These are phyloP conservation scores for Microplitis mediator DNA, from an alignment of 1,140 invertebrate genomes.

Conservation along the genomic window DNA sequence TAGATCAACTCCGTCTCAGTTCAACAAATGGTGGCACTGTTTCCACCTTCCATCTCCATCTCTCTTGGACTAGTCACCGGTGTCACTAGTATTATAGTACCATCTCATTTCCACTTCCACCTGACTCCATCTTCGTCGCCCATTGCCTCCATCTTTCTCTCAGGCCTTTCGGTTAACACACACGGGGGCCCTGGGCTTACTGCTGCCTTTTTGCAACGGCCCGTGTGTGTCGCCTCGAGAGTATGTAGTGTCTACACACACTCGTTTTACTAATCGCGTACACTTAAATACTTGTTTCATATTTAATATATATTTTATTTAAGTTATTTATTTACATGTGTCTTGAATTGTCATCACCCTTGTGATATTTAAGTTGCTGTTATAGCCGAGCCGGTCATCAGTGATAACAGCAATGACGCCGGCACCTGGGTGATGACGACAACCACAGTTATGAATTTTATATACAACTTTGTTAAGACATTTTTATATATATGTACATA, in stretches of 20 bases:
- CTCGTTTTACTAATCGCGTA: too few species aligned
- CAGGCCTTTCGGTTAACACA: constrained; percentile 24
- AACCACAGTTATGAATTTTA: background rate
- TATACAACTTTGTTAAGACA: background rate
- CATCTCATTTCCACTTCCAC: constrained; percentile 11
- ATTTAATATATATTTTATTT: background rate
- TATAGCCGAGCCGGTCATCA: constrained; percentile 9
- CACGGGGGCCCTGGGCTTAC: constrained; percentile 16
- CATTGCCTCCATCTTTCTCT: constrained; percentile 15
- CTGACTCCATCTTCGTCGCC: constrained; percentile 24
- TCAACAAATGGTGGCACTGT: background rate
- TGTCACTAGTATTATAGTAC: background rate
- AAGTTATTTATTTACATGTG: background rate
- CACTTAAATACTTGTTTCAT: background rate
- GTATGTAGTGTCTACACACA: background rate
- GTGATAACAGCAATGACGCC: constrained; percentile 18
- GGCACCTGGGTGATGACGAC: constrained; percentile 26
- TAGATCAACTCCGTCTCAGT: background rate
- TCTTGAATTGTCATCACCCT: background rate
- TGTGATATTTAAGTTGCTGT: constrained; percentile 1
- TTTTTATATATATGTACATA: background rate
- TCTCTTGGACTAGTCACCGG: background rate
- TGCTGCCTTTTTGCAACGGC: constrained; percentile 22
- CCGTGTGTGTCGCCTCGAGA: constrained; percentile 5
- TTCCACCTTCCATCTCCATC: background rate